phyloP scores from a whole-genome alignment of 1,140 invertebrate species.

The Pseudomyrmex dendroicus region DNA sequence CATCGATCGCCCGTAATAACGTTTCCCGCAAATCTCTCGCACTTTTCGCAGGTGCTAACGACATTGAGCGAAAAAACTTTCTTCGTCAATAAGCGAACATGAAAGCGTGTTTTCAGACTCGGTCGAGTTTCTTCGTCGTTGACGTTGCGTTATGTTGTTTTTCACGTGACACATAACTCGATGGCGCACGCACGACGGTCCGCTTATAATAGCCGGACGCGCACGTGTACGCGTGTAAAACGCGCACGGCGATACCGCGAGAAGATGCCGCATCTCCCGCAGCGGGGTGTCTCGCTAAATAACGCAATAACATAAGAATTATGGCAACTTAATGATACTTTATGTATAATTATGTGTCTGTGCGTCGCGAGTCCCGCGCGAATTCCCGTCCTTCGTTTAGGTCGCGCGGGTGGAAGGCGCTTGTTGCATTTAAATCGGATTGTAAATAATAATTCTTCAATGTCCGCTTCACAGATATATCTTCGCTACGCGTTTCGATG shows the following conservation, averaged over 20 bases:
- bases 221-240: constrained; percentile 3
- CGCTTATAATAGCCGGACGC: constrained; percentile 70
- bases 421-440: constrained; percentile 25
- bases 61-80: not conserved
- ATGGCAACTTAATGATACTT: constrained; percentile 84
- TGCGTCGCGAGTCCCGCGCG: constrained; percentile 48
- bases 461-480: not conserved
- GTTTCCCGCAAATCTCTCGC: not conserved
- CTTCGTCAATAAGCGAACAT: constrained; percentile 12
- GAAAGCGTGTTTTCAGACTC: constrained; percentile 9
- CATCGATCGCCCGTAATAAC: constrained; percentile 34
- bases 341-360: constrained; percentile 81
- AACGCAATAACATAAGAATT: constrained; percentile 84
- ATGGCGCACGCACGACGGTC: constrained; percentile 39
- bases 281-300: constrained; percentile 81
- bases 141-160: constrained; percentile 18
- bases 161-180: constrained; percentile 57
- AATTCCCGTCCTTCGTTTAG: constrained; percentile 40
- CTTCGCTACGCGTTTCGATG: not conserved
- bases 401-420: constrained; percentile 45
- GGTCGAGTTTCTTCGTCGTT: constrained; percentile 1
- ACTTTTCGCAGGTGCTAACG: constrained; percentile 44
- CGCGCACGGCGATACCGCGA: constrained; percentile 68
- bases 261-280: constrained; percentile 77
- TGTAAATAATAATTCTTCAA: constrained; percentile 35